A percentile compares a stretch with the other conserved stretches of the same genome.
Evolutionary conservation across 2,113 vertebrate species (phyloP).

Genomic region (Coptodon rendalli): DNA sequence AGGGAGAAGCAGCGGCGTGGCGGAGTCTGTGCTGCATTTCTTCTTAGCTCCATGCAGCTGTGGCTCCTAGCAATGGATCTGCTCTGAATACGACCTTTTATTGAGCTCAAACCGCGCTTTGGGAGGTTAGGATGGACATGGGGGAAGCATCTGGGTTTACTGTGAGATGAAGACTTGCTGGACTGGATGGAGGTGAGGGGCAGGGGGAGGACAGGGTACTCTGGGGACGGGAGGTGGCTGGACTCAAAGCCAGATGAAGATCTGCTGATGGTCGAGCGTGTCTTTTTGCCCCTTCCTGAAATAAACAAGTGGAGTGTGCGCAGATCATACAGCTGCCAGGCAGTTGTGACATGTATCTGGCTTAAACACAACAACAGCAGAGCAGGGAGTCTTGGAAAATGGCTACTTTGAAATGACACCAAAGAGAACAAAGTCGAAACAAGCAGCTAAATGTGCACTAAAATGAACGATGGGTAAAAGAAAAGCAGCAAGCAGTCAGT

Average conservation of each 20-base stretch:
- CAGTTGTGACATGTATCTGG: not conserved
- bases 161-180: slow-evolving; percentile 39
- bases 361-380: not conserved
- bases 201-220: slow-evolving; percentile 62
- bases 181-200: slow-evolving; percentile 53
- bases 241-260: slow-evolving; percentile 73
- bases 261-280: slow-evolving; percentile 67
- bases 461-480: not conserved
- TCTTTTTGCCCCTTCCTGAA: slow-evolving; percentile 81
- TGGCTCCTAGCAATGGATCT: slow-evolving; percentile 61
- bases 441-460: not conserved
- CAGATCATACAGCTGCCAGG: not conserved
- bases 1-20: slow-evolving; percentile 78
- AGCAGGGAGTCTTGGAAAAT: not conserved
- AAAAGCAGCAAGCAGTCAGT: slow-evolving; percentile 48
- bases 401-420: not conserved
- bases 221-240: slow-evolving; percentile 68
- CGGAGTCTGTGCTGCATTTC: slow-evolving; percentile 1
- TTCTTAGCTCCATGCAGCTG: slow-evolving; percentile 74
- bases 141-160: slow-evolving; percentile 32
- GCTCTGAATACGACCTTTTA: slow-evolving; percentile 66
- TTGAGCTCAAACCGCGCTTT: slow-evolving; percentile 7
- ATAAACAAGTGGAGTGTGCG: slow-evolving; percentile 57
- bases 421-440: not conserved
- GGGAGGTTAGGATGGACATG: slow-evolving; percentile 7